Conservation (phyloP, 2,888 invertebrate species). For the Hypselothyrea guttata region DNA sequence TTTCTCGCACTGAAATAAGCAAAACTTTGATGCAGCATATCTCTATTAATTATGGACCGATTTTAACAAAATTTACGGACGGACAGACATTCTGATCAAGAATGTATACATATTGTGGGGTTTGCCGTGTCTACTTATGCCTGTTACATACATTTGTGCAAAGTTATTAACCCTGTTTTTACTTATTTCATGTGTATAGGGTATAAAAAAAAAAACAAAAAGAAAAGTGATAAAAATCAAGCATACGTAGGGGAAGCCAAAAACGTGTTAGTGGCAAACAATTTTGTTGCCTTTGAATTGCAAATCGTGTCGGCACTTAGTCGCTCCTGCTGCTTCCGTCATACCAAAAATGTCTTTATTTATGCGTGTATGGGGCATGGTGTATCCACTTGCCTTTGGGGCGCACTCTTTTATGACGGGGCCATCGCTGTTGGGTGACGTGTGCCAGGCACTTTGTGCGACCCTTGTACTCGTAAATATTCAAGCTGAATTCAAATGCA, state of each 20-base stretch:
- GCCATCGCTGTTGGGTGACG: constrained; percentile 33
- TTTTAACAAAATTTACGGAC: no score
- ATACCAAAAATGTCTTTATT: constrained; percentile 65
- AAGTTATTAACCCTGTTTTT: no score
- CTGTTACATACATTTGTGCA: no score
- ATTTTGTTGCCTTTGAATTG: constrained; percentile 70
- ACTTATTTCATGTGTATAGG: no score
- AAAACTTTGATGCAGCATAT: no score
- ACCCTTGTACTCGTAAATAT: constrained; percentile 68
- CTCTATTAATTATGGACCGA: no score
- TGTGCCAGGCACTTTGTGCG: constrained; percentile 52
- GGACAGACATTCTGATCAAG: no score
- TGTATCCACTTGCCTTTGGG: not conserved
- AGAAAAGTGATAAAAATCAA: no score
- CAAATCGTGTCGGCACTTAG: constrained; percentile 60
- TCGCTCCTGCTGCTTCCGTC: constrained; percentile 9
- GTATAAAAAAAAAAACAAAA: no score
- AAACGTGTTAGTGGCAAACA: constrained; percentile 41
- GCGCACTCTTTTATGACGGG: constrained; percentile 22
- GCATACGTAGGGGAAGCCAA: constrained; percentile 3
- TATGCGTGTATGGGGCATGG: constrained; percentile 62
- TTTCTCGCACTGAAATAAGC: no score
- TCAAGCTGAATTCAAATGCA: constrained; percentile 70
- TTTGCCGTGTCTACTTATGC: no score
- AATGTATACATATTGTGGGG: no score